Evolutionary conservation across 1,140 invertebrate genomes (phyloP), one percentile per base, ranked within the genome.

Genomic region (Meloidogyne floridensis): DNA sequence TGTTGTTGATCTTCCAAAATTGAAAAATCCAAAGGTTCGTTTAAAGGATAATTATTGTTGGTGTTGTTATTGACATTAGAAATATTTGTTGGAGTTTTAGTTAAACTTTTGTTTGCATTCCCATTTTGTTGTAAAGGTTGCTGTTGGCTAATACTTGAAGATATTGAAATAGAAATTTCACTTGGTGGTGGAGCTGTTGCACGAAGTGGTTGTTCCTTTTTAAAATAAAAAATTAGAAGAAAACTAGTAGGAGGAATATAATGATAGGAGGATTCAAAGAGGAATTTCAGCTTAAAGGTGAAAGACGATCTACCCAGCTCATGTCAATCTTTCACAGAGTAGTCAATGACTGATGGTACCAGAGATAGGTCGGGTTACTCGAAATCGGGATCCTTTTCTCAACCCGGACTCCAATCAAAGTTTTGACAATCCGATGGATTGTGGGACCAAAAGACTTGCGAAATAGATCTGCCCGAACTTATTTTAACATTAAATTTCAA

Each of bases 141-240:
- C 32, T 32, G 32, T 72, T 80, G 79, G 11, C 80, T 81, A 13
- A 74, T 53, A 78, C 79, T 75, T 20, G 77, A 84, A 8, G 77
- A 80, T 56, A 76, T 81, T 47, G 80, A 74, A 56, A 77, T 80
- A 56, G 80, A 74, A 76, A 77, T 77, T 54, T 86, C 84, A 69
- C 84, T 86, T 74, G 84, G 80, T 81, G 83, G 81, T 10, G 84
- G 85, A 11, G 89, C 83, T 20, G 84, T 82, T 9, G 84, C 72
- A 70, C 80, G 69, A 11, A 69, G 20, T 42, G 77, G 69, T 11
- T 69, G n/a, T 79, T 69, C 77, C 65, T 32, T 13, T 65, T 65
- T 59, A 4, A 79, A 72, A 72, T 4, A 32, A 71, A 10, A 32
- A 32, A 32, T 32, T 32, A 32, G 32, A 32, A 32, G 32, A 32